A percentile compares a stretch with the other conserved stretches of the same genome.
Conservation (phyloP, 2,888 invertebrate genomes). For the Lithosia quadra region DNA sequence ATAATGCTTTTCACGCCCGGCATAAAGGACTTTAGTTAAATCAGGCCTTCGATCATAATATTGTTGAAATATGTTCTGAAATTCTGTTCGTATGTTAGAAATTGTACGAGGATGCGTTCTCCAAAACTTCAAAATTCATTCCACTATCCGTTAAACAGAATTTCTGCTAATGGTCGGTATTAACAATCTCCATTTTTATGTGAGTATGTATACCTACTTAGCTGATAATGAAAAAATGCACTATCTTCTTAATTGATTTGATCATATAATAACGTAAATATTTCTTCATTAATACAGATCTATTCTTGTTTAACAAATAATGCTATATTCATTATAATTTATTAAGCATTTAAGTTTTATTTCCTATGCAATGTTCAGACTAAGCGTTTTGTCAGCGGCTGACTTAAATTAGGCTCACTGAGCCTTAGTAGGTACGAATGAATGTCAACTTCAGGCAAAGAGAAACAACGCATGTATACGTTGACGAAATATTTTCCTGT, state of each 20-base stretch:
- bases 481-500: no score
- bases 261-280: neutral
- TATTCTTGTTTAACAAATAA: neutral
- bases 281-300: neutral
- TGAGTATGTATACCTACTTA: no score
- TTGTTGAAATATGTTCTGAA: constrained; percentile 15
- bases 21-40: no score
- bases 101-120: neutral
- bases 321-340: neutral
- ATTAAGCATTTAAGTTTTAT: constrained; percentile 2
- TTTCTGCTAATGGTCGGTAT: neutral
- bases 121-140: neutral
- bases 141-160: neutral
- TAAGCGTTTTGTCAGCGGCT: neutral
- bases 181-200: no score
- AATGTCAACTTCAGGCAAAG: no score
- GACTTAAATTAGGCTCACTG: neutral
- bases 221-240: neutral
- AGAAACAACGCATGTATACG: no score
- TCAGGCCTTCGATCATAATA: neutral
- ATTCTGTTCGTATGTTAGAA: neutral
- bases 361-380: neutral
- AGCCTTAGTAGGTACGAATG: no score
- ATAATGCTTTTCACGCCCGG: no score
- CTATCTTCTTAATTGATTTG: neutral